Evolutionary conservation across 2,797 vertebrate species (phyloP).

Genomic region (Alcedo atthis): DNA sequence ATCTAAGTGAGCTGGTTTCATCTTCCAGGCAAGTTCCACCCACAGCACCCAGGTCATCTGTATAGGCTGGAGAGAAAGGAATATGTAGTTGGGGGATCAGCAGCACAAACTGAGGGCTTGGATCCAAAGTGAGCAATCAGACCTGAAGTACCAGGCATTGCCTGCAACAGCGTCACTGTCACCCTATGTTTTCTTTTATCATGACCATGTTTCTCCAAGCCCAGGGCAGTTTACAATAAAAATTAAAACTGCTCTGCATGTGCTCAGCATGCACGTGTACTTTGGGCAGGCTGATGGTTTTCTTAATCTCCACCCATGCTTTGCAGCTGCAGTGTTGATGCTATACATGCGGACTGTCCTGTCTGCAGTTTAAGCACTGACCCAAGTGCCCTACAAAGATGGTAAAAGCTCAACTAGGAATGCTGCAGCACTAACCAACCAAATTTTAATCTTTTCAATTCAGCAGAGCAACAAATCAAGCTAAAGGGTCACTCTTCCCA

Average conservation of each 20-base stretch:
- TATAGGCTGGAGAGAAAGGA: conserved; percentile 83
- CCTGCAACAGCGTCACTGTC: not conserved
- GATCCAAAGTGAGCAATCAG: fast-evolving
- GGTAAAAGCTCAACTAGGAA: not conserved
- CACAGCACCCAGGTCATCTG: conserved; percentile 92
- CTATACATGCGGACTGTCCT: not conserved
- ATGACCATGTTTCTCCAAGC: not conserved
- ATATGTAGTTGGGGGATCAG: not conserved
- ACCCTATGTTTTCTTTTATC: not conserved
- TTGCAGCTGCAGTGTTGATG: not conserved
- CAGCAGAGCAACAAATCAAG: not conserved
- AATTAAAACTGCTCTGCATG: not conserved
- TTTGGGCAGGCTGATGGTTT: not conserved
- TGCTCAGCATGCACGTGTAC: not conserved
- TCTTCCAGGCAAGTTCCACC: conserved; percentile 92
- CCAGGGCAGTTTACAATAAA: not conserved
- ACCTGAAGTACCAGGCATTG: not conserved
- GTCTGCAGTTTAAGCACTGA: not conserved
- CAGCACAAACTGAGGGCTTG: not conserved
- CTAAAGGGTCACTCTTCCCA: not conserved
- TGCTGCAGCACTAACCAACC: not conserved
- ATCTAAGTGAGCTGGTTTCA: conserved; percentile 86
- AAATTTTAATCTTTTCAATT: not conserved
- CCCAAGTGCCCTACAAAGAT: not conserved
- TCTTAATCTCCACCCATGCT: not conserved